These are phyloP conservation scores for Eilema griseolum DNA, from an alignment of 2,888 invertebrate genomes.

Conservation along the genomic window DNA sequence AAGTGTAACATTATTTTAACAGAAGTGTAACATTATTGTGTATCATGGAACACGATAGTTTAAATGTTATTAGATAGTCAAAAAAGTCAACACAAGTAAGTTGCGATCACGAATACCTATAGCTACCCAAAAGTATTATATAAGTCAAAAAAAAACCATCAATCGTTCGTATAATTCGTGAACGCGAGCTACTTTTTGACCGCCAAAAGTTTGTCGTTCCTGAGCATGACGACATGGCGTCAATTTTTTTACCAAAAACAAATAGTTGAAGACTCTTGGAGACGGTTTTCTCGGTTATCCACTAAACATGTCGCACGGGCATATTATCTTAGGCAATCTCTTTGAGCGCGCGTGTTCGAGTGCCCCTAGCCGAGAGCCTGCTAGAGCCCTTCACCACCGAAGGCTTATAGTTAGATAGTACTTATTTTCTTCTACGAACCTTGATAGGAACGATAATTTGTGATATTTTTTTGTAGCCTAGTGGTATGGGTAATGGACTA, in stretches of 20 bases:
- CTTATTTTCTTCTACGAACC: constrained; percentile 15
- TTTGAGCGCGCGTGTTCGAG: constrained; percentile 49
- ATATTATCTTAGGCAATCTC: constrained; percentile 34
- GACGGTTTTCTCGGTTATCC: constrained; percentile 18
- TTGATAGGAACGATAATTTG: not conserved
- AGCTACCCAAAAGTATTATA: no score
- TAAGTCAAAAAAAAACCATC: no score
- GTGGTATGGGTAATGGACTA: no score
- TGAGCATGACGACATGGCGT: not conserved
- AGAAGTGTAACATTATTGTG: no score
- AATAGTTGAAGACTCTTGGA: not conserved
- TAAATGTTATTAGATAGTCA: no score
- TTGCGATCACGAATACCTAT: no score
- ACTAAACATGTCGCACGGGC: constrained; percentile 19
- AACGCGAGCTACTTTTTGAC: not conserved
- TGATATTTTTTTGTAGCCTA: not conserved
- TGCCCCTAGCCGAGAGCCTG: constrained; percentile 20
- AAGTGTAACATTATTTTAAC: no score
- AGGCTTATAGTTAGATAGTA: constrained; percentile 20
- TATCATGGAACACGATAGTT: no score
- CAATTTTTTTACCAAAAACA: not conserved
- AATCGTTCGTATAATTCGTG: no score
- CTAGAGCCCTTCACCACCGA: constrained; percentile 25
- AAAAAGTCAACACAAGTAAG: no score
- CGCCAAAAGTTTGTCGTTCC: not conserved